Conservation (phyloP, 1,140 invertebrate species). For the Drosophila albomicans region DNA sequence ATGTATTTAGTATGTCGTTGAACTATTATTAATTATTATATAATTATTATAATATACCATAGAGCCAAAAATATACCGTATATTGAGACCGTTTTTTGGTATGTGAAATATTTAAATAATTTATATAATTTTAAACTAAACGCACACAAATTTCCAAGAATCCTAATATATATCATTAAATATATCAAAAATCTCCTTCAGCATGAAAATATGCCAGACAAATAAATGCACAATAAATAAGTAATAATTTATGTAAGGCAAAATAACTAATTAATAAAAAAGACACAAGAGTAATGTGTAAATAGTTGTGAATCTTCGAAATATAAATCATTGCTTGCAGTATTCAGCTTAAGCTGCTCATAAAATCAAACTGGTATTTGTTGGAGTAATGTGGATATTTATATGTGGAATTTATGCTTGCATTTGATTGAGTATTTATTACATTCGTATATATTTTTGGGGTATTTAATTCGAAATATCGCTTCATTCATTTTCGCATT, state of each 20-base stretch:
- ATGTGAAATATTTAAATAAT: too few species aligned
- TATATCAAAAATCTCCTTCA: not conserved
- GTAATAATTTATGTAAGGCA: too few species aligned
- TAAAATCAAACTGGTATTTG: conserved; percentile 36
- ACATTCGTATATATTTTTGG: conserved; percentile 31
- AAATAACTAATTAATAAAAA: not conserved
- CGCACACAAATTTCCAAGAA: too few species aligned
- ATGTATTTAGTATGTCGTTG: too few species aligned
- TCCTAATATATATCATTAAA: too few species aligned
- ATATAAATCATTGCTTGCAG: conserved; percentile 20
- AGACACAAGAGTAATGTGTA: not conserved
- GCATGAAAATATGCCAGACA: not conserved
- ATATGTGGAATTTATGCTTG: conserved; percentile 47
- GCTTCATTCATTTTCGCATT: conserved; percentile 64
- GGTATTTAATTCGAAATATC: conserved; percentile 45
- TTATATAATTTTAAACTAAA: too few species aligned
- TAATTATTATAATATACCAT: too few species aligned
- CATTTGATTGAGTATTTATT: conserved; percentile 61
- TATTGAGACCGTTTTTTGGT: not conserved
- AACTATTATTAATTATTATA: too few species aligned
- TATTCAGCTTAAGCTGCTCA: conserved; percentile 27
- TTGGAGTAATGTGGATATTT: conserved; percentile 50
- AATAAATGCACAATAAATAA: not conserved
- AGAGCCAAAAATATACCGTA: too few species aligned
- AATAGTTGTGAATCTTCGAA: not conserved